Evolutionary conservation across 2,113 vertebrate species (phyloP).

Genomic region (Sander vitreus): DNA sequence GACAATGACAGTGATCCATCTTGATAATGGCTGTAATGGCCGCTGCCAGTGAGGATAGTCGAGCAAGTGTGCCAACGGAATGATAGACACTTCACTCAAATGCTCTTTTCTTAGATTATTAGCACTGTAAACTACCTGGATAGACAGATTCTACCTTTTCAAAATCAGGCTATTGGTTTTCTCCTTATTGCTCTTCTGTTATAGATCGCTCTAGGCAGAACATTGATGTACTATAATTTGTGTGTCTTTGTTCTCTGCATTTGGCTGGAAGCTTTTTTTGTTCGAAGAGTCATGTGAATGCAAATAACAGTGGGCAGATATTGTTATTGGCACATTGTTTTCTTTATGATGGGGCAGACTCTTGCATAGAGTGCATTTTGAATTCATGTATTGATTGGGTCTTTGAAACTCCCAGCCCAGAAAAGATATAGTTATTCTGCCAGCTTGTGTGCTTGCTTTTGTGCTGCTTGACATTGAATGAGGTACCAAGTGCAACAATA

Average conservation of each 20-base stretch:
- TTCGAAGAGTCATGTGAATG: not conserved
- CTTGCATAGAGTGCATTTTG: constrained; percentile 36
- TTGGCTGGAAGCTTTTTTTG: constrained; percentile 40
- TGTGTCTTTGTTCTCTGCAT: constrained; percentile 48
- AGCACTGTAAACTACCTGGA: constrained; percentile 50
- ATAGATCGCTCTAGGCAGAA: constrained; percentile 53
- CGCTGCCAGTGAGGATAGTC: constrained; percentile 38
- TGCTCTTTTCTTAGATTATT: constrained; percentile 47
- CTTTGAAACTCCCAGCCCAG: constrained; percentile 30
- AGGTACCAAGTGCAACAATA: not conserved
- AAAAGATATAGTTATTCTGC: constrained; percentile 37
- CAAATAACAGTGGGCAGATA: constrained; percentile 42
- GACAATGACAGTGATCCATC: constrained; percentile 63
- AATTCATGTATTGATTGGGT: constrained; percentile 50
- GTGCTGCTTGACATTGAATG: constrained; percentile 1
- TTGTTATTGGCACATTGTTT: constrained; percentile 50
- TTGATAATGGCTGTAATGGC: constrained; percentile 58
- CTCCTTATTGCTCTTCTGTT: constrained; percentile 54
- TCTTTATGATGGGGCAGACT: constrained; percentile 49
- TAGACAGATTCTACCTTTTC: constrained; percentile 36
- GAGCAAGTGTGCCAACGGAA: constrained; percentile 40
- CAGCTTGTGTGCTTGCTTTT: constrained; percentile 45
- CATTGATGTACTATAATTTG: constrained; percentile 62
- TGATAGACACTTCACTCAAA: constrained; percentile 48
- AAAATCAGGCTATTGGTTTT: constrained; percentile 56